These are phyloP conservation scores for Abrostola tripartita DNA, from an alignment of 2,888 invertebrate species.

Conservation along the genomic window DNA sequence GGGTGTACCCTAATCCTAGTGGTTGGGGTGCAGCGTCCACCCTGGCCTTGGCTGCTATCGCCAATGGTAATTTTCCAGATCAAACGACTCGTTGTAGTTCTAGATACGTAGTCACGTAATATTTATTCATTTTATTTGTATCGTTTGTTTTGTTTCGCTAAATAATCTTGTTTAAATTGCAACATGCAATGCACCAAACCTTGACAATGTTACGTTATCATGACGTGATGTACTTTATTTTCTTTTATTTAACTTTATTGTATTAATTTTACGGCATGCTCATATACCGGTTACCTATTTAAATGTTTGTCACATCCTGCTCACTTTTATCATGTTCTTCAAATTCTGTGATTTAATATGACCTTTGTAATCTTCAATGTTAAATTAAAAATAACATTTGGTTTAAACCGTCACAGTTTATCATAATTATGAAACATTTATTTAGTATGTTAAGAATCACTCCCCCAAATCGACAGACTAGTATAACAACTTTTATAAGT, in stretches of 20 bases:
- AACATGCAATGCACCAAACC: conserved; percentile 40
- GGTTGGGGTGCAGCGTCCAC: conserved; percentile 71
- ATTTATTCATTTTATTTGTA: conserved; percentile 58
- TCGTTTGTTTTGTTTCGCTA: conserved; percentile 51
- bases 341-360: not conserved
- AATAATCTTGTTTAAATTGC: conserved; percentile 49
- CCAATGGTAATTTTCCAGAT: conserved; percentile 69
- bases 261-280: conserved; percentile 16
- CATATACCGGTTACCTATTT: conserved; percentile 28
- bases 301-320: conserved; percentile 23
- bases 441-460: conserved; percentile 14
- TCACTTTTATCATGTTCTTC: conserved; percentile 7
- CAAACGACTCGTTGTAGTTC: conserved; percentile 54
- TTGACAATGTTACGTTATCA: conserved; percentile 31
- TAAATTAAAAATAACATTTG: not conserved
- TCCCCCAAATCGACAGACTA: conserved; percentile 24
- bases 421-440: not conserved
- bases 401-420: not conserved
- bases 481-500: conserved; percentile 29
- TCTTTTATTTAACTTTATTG: conserved; percentile 23
- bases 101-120: conserved; percentile 55
- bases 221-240: conserved; percentile 26
- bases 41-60: conserved; percentile 69
- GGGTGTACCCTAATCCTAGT: conserved; percentile 71
- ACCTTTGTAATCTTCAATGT: conserved; percentile 6